Evolutionary conservation across 2,888 invertebrate species (phyloP), one percentile per base, ranked within the genome.

Genomic region (Allacma fusca): DNA sequence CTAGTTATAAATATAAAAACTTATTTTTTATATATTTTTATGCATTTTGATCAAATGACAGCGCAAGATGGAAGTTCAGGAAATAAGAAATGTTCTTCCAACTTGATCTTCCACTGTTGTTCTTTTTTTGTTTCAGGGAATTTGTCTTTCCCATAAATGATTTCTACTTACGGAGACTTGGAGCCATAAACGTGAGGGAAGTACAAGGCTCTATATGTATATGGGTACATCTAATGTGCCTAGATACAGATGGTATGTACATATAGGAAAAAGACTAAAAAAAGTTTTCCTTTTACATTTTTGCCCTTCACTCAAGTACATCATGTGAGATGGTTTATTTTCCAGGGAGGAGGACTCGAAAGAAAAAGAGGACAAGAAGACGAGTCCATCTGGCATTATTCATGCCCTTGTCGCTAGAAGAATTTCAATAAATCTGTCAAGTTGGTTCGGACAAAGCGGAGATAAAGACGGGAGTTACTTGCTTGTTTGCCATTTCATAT

Each of bases 371-470:
- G n/a, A 50, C 4, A 50, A n/a, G 19, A 50, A 50, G 50, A n/a
- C 1, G 50, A 2, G 7, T 50, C n/a, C 50, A 50, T 4, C 34
- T 50, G 2, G 40, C 40, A 12, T 50, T 50, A 50, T 50, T 50
- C 50, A 50, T 50, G 16, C 9, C 2, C 50, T 50, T 50, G 65
- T 65, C 28, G 29, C 26, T 26, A 40, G 24, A 34, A 40, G 43
- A 70, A 70, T 70, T 70, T 70, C 69, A 70, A 70, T 70, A 70
- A 70, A 70, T 70, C 69, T 70, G 69, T 70, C 69, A 43, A 70
- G 40, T 70, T 70, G 40, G 5, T 40, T 68, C 21, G 69, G 44
- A 70, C 43, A 70, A 70, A 70, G 43, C 28, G 26, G n/a, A 50
- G 50, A 50, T 50, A 50, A 50, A 50, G 50, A 50, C n/a, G 50